Evolutionary conservation across 2,888 invertebrate species (phyloP).

Genomic region (Parnassius smintheus): DNA sequence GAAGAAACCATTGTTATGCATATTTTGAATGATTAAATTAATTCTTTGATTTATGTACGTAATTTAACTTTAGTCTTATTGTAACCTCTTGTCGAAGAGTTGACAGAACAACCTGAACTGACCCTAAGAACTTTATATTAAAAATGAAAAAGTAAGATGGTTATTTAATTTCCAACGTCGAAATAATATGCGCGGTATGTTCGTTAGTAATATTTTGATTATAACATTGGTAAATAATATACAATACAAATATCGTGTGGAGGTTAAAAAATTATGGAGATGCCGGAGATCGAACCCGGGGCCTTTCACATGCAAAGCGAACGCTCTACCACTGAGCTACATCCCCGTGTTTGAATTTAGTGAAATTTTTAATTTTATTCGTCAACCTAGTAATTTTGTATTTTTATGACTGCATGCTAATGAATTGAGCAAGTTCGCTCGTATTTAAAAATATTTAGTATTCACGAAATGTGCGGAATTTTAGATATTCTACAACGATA

Average conservation of each 20-base stretch:
- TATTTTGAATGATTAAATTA: background rate
- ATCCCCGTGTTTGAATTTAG: slow-evolving; percentile 78
- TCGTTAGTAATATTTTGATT: background rate
- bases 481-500: no score
- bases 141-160: slow-evolving; percentile 25
- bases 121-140: slow-evolving; percentile 30
- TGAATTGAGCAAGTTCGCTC: no score
- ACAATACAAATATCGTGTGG: no score
- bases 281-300: slow-evolving; percentile 99
- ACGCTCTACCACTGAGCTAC: slow-evolving; percentile 99
- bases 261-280: slow-evolving; percentile 81
- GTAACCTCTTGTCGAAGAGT: slow-evolving; percentile 13
- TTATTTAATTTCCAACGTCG: slow-evolving; percentile 21
- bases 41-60: slow-evolving; percentile 16
- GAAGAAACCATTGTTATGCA: background rate
- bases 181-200: slow-evolving; percentile 85
- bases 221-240: no score
- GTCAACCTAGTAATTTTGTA: no score
- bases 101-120: slow-evolving; percentile 28
- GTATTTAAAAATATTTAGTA: no score
- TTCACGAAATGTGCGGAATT: no score
- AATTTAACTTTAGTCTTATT: slow-evolving; percentile 23
- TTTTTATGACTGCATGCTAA: no score
- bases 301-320: slow-evolving; percentile 99
- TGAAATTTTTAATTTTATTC: background rate